Conservation (phyloP, 2,797 vertebrate species). For the Sciurus carolinensis region DNA sequence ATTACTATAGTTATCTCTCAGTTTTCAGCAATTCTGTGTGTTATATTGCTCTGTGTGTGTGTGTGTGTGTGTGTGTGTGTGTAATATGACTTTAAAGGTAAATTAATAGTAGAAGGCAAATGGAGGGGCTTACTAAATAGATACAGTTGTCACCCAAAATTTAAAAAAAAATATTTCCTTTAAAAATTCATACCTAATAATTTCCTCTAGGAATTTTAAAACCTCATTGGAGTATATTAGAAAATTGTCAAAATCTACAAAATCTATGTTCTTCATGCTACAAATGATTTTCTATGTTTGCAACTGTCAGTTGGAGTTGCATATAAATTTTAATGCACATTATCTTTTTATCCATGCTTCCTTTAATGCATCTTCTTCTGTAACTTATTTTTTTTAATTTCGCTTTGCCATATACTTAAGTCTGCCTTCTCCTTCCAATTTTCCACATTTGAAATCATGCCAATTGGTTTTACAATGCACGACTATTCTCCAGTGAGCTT, state of each 20-base stretch:
- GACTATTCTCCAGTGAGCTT: background rate
- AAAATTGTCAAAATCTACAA: constrained; percentile 27
- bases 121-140: background rate
- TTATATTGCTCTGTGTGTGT: background rate
- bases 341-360: constrained; percentile 29
- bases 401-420: background rate
- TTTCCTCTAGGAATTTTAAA: background rate
- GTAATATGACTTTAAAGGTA: background rate
- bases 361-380: constrained; percentile 12
- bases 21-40: background rate
- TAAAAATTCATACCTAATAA: background rate
- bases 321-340: constrained; percentile 36
- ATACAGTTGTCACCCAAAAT: background rate
- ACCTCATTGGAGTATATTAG: background rate
- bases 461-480: constrained; percentile 50
- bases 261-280: background rate
- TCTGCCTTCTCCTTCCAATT: background rate
- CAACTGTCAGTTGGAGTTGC: background rate
- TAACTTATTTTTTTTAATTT: constrained; percentile 37
- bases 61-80: background rate
- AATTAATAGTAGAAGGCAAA: background rate
- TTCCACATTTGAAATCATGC: background rate
- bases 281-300: constrained; percentile 58
- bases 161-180: constrained; percentile 9
- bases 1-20: background rate